These are phyloP conservation scores for Scrobipalpa atriplicella DNA, from an alignment of 2,888 invertebrate species.

Conservation along the genomic window DNA sequence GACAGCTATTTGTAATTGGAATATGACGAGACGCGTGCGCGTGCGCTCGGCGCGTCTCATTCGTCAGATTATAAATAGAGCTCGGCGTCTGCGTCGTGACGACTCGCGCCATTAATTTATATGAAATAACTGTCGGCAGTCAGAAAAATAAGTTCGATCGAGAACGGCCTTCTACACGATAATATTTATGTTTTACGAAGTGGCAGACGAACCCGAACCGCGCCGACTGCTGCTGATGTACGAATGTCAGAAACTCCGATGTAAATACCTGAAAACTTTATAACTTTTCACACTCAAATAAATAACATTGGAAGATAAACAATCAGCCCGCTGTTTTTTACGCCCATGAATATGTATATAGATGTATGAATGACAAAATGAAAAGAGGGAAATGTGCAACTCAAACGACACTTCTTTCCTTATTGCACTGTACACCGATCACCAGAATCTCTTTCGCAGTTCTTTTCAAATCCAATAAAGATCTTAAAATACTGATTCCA, in stretches of 20 bases:
- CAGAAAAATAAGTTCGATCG: constrained; percentile 80
- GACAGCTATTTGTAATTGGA: constrained; percentile 82
- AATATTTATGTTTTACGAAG: constrained; percentile 82
- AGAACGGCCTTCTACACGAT: constrained; percentile 77
- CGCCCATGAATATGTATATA: constrained; percentile 9
- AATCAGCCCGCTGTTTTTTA: constrained; percentile 36
- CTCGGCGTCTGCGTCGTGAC: constrained; percentile 80
- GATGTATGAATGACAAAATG: background rate
- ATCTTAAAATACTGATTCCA: constrained; percentile 70
- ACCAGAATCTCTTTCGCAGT: constrained; percentile 63
- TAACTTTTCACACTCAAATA: constrained; percentile 43
- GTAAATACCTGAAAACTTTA: constrained; percentile 28
- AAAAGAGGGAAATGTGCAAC: constrained; percentile 8
- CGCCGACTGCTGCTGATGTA: constrained; percentile 65
- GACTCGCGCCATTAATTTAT: constrained; percentile 83
- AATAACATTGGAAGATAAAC: constrained; percentile 21
- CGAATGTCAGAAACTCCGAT: constrained; percentile 60
- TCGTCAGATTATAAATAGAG: constrained; percentile 82
- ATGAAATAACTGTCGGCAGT: constrained; percentile 83
- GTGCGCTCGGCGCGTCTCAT: constrained; percentile 80
- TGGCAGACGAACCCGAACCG: constrained; percentile 59
- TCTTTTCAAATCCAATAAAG: constrained; percentile 71
- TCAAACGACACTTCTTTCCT: constrained; percentile 29
- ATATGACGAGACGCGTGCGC: constrained; percentile 80
- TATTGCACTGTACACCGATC: constrained; percentile 62